Percentiles rank a stretch among this genome's conserved stretches.
Conservation (phyloP, 2,113 vertebrate genomes). For the Pseudopipra pipra region DNA sequence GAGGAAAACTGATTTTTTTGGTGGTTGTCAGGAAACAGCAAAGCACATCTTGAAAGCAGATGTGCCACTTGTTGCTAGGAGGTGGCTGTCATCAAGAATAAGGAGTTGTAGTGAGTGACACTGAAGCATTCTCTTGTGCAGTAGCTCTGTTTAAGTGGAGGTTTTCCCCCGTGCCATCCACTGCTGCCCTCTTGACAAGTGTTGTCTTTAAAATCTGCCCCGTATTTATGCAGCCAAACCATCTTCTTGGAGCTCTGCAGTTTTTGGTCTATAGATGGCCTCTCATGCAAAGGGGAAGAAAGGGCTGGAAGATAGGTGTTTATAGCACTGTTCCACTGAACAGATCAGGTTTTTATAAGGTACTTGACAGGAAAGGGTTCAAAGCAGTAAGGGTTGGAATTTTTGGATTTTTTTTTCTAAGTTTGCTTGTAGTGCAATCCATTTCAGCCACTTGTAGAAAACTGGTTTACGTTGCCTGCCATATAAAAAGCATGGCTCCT, state of each 20-base stretch:
- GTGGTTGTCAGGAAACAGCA: not conserved
- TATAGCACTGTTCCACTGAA: not conserved
- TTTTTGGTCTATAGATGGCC: slow-evolving; percentile 18
- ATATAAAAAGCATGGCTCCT: fast-evolving
- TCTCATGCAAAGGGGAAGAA: not conserved
- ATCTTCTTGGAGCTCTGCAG: not conserved
- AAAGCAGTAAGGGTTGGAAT: not conserved
- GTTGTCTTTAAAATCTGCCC: not conserved
- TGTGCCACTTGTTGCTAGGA: slow-evolving; percentile 60
- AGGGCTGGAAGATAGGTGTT: not conserved
- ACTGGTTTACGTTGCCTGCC: fast-evolving
- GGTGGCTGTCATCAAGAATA: not conserved
- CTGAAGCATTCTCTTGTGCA: not conserved
- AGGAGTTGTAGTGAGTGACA: not conserved
- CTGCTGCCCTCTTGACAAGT: not conserved
- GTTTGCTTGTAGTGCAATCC: not conserved
- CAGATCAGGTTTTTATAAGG: not conserved
- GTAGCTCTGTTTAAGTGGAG: not conserved
- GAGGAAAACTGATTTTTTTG: not conserved
- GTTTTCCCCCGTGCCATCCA: not conserved
- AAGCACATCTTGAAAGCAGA: slow-evolving; percentile 27
- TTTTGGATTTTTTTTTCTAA: not conserved
- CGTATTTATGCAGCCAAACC: not conserved
- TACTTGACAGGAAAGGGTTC: not conserved
- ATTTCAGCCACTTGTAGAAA: not conserved